Base-by-base conservation (phyloP, 2,797 vertebrate genomes). In the Hybognathus amarus region DNA sequence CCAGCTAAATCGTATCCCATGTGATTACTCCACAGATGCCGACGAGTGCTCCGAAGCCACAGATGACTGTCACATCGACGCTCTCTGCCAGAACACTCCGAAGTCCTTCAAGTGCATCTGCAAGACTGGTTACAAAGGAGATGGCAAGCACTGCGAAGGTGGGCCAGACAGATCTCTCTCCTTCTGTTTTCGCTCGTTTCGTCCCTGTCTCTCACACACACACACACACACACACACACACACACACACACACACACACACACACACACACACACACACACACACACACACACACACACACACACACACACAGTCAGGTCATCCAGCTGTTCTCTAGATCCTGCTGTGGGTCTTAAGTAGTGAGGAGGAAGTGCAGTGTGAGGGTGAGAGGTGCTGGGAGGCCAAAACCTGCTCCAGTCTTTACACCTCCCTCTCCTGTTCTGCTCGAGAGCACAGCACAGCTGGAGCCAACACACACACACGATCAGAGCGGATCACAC, bases 71-170 rank as follows among this genome's bases (percentile, higher is more conserved):
- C 97, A 99, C 94, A 98, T 99, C 1, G 98, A 99, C 4, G 97
- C 98, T 5, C 96, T 99, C 86, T 99, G 98, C 90, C 98, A 99
- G 92, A 98, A 99, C 92, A 99, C 97, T 0, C 95, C 96, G 0
- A 96, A 95, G 89, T 97, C 97, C 86, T 99, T 95, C 94, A 98
- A 97, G 90, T 99, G 98, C 92, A 97, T 98, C 92, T 99, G 98
- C 93, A 99, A 99, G 87, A 95, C 97, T 0, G 98, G 98, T 80
- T 99, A 97, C 90, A 97, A 97, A 90, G 98, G 98, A 50, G 97
- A 98, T 85, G 98, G 98, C 81, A 96, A 95, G 85, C 96, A 97
- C 56, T 99, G 97, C 1, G 97, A 98, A 92, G 98, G 97, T 99
- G 93, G 95, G 95, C 70, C 45, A 40, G 61, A 33, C n/a, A 4